phyloP scores from a whole-genome alignment of 2,888 invertebrate species.

The Caradrina kadenii region DNA sequence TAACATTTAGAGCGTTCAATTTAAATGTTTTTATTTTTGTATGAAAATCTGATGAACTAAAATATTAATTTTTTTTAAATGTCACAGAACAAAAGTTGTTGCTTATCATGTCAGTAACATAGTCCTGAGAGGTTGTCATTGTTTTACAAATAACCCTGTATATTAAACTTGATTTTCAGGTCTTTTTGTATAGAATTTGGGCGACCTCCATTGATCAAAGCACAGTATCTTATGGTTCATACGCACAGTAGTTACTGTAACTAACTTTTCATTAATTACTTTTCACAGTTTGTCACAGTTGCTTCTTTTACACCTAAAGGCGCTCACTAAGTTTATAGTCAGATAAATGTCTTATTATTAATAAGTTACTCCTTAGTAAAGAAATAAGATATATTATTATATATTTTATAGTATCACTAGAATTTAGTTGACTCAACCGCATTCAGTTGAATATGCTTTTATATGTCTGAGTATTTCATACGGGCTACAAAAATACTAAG shows the following conservation, averaged over 20 bases:
- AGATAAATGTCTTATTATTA: conserved; percentile 10
- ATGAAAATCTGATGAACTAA: too few species aligned
- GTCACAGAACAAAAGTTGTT: too few species aligned
- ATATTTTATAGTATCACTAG: not conserved
- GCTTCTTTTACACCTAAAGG: conserved; percentile 11
- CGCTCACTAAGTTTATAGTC: conserved; percentile 16
- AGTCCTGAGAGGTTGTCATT: too few species aligned
- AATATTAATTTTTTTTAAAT: too few species aligned
- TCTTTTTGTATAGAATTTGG: too few species aligned
- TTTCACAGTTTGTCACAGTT: conserved; percentile 28
- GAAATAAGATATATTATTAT: not conserved
- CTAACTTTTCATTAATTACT: conserved; percentile 11
- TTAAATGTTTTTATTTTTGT: too few species aligned
- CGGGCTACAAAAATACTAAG: not conserved
- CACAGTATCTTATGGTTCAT: conserved; percentile 21
- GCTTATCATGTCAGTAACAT: too few species aligned
- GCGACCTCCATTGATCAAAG: not conserved
- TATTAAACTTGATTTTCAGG: too few species aligned
- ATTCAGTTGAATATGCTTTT: not conserved
- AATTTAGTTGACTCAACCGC: conserved; percentile 10
- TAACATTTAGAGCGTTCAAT: too few species aligned
- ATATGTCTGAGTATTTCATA: not conserved
- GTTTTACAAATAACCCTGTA: too few species aligned
- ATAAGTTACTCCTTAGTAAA: not conserved
- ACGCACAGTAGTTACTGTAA: conserved; percentile 26